Conservation (phyloP, 2,797 vertebrate species). For the Siniperca obscura region DNA sequence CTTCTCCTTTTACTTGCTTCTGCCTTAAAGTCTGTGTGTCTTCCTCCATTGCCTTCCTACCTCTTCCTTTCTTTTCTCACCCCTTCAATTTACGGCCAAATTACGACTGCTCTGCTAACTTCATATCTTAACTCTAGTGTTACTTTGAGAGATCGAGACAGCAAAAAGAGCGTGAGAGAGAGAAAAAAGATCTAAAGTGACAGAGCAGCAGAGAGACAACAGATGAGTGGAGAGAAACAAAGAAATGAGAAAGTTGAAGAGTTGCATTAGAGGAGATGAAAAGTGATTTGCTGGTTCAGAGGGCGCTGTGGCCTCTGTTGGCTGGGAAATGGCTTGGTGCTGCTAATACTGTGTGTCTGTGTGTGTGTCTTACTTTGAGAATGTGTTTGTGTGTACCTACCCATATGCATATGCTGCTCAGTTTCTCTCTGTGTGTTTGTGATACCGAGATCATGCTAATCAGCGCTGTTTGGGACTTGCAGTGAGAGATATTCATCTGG, state of each 20-base stretch:
- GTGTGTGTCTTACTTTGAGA: conserved; percentile 1
- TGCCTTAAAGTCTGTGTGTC: not conserved
- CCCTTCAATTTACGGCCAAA: conserved; percentile 15
- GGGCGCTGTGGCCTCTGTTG: conserved; percentile 36
- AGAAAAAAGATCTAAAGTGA: conserved; percentile 34
- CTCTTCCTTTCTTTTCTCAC: not conserved
- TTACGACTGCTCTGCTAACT: conserved; percentile 34
- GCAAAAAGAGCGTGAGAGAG: not conserved
- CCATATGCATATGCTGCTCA: conserved; percentile 29
- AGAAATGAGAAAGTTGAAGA: conserved; percentile 60
- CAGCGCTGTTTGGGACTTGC: conserved; percentile 43
- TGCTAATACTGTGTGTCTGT: conserved; percentile 21
- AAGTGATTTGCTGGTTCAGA: conserved; percentile 67
- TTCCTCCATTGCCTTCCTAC: not conserved
- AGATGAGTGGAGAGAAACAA: conserved; percentile 40
- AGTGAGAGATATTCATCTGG: conserved; percentile 55
- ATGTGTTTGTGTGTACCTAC: conserved; percentile 26
- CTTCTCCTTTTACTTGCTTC: conserved; percentile 8
- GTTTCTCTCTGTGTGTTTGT: conserved; percentile 11
- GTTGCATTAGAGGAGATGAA: conserved; percentile 54
- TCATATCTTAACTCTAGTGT: conserved; percentile 13
- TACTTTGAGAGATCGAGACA: not conserved
- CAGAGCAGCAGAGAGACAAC: conserved; percentile 34
- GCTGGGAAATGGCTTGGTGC: conserved; percentile 37
- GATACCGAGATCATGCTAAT: conserved; percentile 33